Conservation (phyloP, 1,140 invertebrate species). For the Drosophila repletoides region DNA sequence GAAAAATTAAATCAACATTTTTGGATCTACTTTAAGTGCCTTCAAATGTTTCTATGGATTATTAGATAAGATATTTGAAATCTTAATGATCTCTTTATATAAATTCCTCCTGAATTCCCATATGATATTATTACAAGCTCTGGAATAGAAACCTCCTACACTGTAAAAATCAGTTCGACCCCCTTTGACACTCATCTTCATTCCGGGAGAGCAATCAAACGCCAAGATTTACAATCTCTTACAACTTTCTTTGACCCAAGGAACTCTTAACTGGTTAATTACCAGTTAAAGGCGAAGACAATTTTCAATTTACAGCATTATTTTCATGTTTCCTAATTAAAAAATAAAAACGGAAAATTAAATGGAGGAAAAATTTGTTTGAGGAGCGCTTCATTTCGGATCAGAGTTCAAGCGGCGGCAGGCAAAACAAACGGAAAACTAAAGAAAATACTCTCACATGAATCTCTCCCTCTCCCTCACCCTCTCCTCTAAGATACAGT, state of each 20-base stretch:
- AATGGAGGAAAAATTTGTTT: constrained; percentile 15
- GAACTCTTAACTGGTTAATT: constrained; percentile 3
- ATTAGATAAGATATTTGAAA: no score
- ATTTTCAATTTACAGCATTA: constrained; percentile 29
- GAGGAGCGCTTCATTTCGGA: constrained; percentile 14
- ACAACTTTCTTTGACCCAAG: constrained; percentile 65
- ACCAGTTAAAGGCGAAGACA: background rate
- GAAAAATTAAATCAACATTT: no score
- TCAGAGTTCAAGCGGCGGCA: constrained; percentile 50
- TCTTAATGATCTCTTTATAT: no score
- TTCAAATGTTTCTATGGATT: no score
- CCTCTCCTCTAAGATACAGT: no score
- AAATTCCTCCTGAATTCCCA: no score
- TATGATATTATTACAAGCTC: no score
- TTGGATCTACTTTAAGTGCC: no score
- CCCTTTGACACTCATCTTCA: constrained; percentile 4
- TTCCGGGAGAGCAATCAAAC: constrained; percentile 13
- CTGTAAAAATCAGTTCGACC: constrained; percentile 28
- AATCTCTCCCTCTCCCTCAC: no score
- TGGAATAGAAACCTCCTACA: no score
- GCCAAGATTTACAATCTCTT: constrained; percentile 40
- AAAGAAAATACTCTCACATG: no score
- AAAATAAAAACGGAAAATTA: constrained; percentile 28
- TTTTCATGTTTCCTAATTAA: constrained; percentile 65
- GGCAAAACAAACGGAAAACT: constrained; percentile 39